Evolutionary conservation across 1,140 invertebrate species (phyloP), one percentile per base, ranked within the genome.

Genomic region (Lepidurus couesii): DNA sequence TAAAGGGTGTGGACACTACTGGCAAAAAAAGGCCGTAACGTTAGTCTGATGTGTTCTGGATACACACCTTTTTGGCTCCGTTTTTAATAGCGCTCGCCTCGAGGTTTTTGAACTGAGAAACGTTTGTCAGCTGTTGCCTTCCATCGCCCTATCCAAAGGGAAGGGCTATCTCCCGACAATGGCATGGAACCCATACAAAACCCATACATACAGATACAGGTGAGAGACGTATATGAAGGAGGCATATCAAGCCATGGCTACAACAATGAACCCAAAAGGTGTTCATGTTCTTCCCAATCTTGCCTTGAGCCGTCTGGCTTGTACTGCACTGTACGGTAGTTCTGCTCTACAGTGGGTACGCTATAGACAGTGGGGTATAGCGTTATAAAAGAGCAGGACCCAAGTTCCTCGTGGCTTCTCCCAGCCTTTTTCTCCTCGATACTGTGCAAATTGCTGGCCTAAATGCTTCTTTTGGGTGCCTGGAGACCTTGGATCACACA

Each of bases 401-500:
- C n/a, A 65, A 8, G 13, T 65, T 65, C 47, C 13, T 65, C 47
- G 21, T 21, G 47, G 47, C 53, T n/a, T 65, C 13, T 65, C 21
- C 53, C 53, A 65, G 21, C 53, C 3, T 16, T 21, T 34, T 34
- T 16, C 53, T 65, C 53, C 21, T 65, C 53, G 21, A 65, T 65
- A 16, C 53, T 11, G 53, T 65, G 53, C 53, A 65, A 65, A 65
- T 65, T 65, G 53, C 53, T 21, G 0, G 53, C 53, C 34, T 65
- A 65, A 65, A 65, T 21, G 53, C 53, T 65, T 9, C 9, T 65
- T 65, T 65, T 13, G n/a, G 6, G 21, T 7, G 9, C 16, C 53
- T 34, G 53, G 53, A 65, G 53, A 65, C 53, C 53, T 65, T 65
- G 53, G 53, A 65, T 16, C 13, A 65, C 53, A 65, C 53, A 65